These are phyloP conservation scores for Glyphotaelius pellucidus DNA, from an alignment of 2,888 invertebrate genomes.

Conservation along the genomic window DNA sequence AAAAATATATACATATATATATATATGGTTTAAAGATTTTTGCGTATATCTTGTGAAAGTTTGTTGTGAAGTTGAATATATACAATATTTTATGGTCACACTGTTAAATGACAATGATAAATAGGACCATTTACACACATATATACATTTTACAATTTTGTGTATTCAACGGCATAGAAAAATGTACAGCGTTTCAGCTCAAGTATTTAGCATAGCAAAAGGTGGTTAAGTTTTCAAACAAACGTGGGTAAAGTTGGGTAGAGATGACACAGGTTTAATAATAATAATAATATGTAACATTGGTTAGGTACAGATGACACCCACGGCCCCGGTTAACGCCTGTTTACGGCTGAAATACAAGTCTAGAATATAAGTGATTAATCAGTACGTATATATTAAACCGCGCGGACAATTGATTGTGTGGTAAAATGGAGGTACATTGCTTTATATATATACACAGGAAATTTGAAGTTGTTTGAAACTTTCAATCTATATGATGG, in stretches of 20 bases:
- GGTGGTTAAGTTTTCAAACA: not conserved
- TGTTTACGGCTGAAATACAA: not conserved
- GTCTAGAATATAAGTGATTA: not conserved
- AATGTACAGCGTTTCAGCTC: slow-evolving; percentile 30
- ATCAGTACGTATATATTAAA: not conserved
- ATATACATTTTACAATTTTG: not conserved
- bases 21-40: too few species aligned
- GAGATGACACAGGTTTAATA: not conserved
- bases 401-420: not conserved
- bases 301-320: slow-evolving; percentile 2
- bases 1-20: too few species aligned
- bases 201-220: slow-evolving; percentile 21
- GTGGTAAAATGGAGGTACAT: not conserved
- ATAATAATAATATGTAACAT: not conserved
- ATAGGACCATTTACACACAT: too few species aligned
- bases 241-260: not conserved
- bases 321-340: not conserved
- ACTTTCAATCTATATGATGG: too few species aligned
- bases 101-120: too few species aligned
- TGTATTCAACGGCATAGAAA: slow-evolving; percentile 15
- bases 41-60: too few species aligned
- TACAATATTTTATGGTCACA: too few species aligned
- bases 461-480: too few species aligned
- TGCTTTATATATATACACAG: not conserved
- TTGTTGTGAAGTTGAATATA: too few species aligned